phyloP scores from a whole-genome alignment of 2,888 invertebrate genomes.

The Ectemnius cavifrons region DNA sequence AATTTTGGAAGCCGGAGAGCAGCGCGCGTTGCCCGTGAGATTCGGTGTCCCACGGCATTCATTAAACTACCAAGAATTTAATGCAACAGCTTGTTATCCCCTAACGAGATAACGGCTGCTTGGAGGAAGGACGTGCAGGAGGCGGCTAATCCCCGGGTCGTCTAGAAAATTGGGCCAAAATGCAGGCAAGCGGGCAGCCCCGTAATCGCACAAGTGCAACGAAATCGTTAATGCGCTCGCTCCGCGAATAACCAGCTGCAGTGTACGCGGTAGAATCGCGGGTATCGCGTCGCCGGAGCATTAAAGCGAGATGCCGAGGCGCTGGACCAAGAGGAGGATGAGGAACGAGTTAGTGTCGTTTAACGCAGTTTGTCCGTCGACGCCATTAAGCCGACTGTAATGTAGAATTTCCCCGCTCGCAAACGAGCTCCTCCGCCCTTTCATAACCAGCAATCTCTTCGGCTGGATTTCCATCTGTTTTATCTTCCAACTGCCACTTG shows the following conservation, averaged over 20 bases:
- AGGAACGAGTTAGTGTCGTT: slow-evolving; percentile 11
- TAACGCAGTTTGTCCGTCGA: slow-evolving; percentile 40
- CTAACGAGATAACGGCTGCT: not conserved
- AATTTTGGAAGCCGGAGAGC: too few relatives aligned
- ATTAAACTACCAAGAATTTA: slow-evolving; percentile 5
- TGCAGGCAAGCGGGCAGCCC: not conserved
- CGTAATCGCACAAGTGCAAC: slow-evolving; percentile 5
- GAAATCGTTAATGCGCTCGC: not conserved
- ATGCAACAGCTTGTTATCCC: slow-evolving; percentile 2
- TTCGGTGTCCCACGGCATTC: not conserved
- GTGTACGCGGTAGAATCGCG: not conserved
- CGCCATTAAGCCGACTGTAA: slow-evolving; percentile 31
- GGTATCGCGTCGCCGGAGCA: not conserved
- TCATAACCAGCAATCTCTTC: slow-evolving; percentile 45
- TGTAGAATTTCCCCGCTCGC: too few relatives aligned
- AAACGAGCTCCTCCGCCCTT: slow-evolving; percentile 6
- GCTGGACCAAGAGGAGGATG: too few relatives aligned
- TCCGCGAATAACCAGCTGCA: not conserved
- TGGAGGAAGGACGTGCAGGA: slow-evolving; percentile 2
- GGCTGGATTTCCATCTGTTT: slow-evolving; percentile 38
- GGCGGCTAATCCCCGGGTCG: slow-evolving; percentile 5
- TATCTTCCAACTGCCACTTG: slow-evolving; percentile 16
- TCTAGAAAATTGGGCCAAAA: not conserved
- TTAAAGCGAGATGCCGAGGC: not conserved
- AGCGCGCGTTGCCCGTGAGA: too few relatives aligned